Percentiles rank a stretch among this genome's conserved stretches.
phyloP scores from a whole-genome alignment of 2,113 vertebrate genomes.

The Gopherus flavomarginatus region DNA sequence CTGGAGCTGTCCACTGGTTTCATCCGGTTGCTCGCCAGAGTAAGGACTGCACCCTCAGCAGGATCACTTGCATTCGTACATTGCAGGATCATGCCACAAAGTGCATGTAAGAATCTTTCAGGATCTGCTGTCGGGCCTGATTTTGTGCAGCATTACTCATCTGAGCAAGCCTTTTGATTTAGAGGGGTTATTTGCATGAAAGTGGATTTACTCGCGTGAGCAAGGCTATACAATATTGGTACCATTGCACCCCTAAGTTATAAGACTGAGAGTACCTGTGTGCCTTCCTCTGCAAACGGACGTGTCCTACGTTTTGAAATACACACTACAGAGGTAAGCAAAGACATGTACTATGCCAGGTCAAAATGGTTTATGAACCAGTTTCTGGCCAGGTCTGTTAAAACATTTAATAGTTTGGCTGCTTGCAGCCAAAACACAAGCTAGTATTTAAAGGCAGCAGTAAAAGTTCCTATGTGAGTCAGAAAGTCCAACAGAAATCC shows the following conservation, averaged over 20 bases:
- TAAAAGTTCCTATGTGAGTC: constrained; percentile 45
- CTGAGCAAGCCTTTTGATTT: not conserved
- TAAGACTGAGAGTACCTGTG: constrained; percentile 31
- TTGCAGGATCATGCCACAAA: not conserved
- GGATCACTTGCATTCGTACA: not conserved
- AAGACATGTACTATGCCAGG: constrained; percentile 45
- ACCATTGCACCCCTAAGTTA: constrained; percentile 40
- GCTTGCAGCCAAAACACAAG: constrained; percentile 50
- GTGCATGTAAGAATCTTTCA: not conserved
- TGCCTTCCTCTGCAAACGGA: constrained; percentile 41
- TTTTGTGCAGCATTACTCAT: not conserved
- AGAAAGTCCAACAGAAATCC: constrained; percentile 19
- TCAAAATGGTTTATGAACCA: constrained; percentile 45
- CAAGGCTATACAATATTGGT: constrained; percentile 3
- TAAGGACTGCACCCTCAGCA: not conserved
- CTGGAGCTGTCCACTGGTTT: not conserved
- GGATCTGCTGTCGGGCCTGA: not conserved
- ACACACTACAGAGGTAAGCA: constrained; percentile 38
- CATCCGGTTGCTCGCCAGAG: not conserved
- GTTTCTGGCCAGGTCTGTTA: constrained; percentile 60
- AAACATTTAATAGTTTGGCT: constrained; percentile 61
- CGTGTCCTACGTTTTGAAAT: constrained; percentile 40
- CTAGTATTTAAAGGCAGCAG: constrained; percentile 63
- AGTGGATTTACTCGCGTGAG: not conserved
- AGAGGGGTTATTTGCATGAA: constrained; percentile 21